Base-by-base conservation (phyloP, 2,113 vertebrate species). In the Zosterops japonicus region DNA sequence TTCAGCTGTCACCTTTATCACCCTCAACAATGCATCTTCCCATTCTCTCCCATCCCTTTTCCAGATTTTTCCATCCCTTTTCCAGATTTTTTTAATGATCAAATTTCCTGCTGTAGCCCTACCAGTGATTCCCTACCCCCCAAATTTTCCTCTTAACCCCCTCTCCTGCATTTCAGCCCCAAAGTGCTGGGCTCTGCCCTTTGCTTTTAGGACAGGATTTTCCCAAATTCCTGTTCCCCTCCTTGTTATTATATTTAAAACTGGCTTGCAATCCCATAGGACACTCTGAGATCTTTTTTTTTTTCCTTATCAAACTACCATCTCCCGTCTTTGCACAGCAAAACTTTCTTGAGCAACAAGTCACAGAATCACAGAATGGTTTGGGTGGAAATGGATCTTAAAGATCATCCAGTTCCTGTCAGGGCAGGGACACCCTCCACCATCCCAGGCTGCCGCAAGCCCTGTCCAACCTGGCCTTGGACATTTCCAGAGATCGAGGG, bases 81-180 rank as follows among this genome's bases (percentile, higher is more conserved):
- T 31, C 52, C 44, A 46, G 22, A 16, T 25, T 4, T 49, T 80
- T 89, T 89, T 13, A 44, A 53, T 29, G 22, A 27, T 8, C 47
- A 42, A 12, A 68, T 85, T 67, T 53, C 12, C 56, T 21, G 18
- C 42, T 46, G 15, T 15, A 42, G 33, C 27, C 44, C 28, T 39
- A 50, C 5, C 18, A 42, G 21, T 28, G n/a, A n/a, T n/a, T 18
- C 11, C 9, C 8, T 8, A 8, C 3, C 1, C 1, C 0, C 5
- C 8, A 61, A 23, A 9, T 0, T 1, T 6, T 86, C 7, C 27
- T 64, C 20, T 2, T 9, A 11, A 28, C 11, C 36, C 16, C 21
- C 8, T 55, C 44, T 68, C 50, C 56, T 74, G 15, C 23, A 33
- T 1, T 42, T 83, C 6, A 5, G 11, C 17, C n/a, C 36, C 25